Conservation (phyloP, 2,888 invertebrate genomes). For the Malacosoma neustria region DNA sequence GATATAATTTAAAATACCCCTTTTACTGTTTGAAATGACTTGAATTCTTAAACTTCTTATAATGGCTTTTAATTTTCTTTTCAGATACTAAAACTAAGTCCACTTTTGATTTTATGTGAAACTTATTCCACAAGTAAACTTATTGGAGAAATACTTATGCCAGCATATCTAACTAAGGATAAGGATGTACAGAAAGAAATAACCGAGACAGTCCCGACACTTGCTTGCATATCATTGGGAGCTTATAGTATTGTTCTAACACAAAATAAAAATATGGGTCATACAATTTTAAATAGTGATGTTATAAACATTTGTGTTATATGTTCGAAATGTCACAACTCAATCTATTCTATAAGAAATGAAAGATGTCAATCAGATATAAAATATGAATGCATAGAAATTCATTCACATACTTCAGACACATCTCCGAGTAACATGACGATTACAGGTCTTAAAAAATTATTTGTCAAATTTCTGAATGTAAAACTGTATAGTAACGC, state of each 20-base stretch:
- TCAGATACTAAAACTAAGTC: conserved; percentile 46
- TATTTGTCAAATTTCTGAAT: conserved; percentile 55
- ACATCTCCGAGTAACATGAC: conserved; percentile 26
- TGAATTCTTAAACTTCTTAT: no score
- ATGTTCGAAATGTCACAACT: conserved; percentile 47
- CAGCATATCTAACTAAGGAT: conserved; percentile 48
- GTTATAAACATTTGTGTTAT: conserved; percentile 28
- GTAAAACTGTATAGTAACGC: conserved; percentile 37
- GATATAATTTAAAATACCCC: no score
- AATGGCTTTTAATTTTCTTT: conserved; percentile 26
- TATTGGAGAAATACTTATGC: conserved; percentile 54
- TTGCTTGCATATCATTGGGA: conserved; percentile 50
- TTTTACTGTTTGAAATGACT: neutral
- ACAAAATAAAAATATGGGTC: conserved; percentile 22
- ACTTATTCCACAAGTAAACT: conserved; percentile 46
- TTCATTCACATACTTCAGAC: conserved; percentile 27
- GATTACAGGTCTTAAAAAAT: conserved; percentile 28
- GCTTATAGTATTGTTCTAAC: conserved; percentile 27
- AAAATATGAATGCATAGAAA: conserved; percentile 21
- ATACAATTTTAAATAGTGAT: conserved; percentile 31
- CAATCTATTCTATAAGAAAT: conserved; percentile 11
- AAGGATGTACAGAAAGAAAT: conserved; percentile 35
- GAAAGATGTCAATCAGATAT: conserved; percentile 16
- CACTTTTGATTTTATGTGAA: conserved; percentile 44
- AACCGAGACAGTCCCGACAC: conserved; percentile 28